Conservation (phyloP, 2,797 vertebrate species). For the Helarctos malayanus region DNA sequence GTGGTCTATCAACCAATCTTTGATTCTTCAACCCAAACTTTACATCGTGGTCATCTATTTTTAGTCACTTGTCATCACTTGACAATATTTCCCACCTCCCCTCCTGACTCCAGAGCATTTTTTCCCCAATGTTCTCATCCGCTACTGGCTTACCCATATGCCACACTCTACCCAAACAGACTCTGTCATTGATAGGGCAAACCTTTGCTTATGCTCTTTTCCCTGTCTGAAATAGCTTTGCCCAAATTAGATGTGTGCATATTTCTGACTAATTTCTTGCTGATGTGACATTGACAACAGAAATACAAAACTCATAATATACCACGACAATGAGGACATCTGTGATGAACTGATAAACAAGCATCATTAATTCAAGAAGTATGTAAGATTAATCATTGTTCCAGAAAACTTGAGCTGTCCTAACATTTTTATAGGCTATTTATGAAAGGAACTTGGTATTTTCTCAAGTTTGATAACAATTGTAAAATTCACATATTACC, state of each 20-base stretch:
- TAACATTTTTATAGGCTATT: background rate
- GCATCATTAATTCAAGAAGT: background rate
- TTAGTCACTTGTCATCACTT: background rate
- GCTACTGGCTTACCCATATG: background rate
- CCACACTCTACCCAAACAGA: background rate
- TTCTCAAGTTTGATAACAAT: background rate
- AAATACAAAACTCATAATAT: conserved; percentile 23
- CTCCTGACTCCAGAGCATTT: background rate
- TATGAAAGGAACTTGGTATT: background rate
- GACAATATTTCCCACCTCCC: background rate
- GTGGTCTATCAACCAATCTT: background rate
- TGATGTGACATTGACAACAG: background rate
- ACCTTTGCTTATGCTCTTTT: background rate
- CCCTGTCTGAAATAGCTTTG: background rate
- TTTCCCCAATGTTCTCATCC: background rate
- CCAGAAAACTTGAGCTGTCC: background rate
- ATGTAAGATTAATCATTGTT: conserved; percentile 33
- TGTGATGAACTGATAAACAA: background rate
- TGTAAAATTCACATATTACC: background rate
- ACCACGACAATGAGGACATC: background rate
- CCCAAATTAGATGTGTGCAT: background rate
- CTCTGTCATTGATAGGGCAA: background rate
- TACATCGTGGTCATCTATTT: background rate
- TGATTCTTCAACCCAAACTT: conserved; percentile 16
- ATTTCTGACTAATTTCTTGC: conserved; percentile 31